Base-by-base conservation (phyloP, 2,113 vertebrate genomes). In the Mastomys natalensis region DNA sequence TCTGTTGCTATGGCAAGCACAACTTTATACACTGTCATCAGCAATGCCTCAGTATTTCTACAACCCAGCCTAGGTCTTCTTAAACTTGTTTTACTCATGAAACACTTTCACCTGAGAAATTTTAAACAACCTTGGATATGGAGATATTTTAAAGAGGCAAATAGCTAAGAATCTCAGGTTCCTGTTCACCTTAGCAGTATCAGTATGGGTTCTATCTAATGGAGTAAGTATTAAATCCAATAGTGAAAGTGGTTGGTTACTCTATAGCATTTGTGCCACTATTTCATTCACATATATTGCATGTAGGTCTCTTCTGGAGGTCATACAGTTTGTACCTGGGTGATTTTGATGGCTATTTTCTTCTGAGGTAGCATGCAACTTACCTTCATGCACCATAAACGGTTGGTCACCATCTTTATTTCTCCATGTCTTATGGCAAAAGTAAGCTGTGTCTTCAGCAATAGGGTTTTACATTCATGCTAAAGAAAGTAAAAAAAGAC, bases 301-400 rank as follows among this genome's bases (percentile, higher is more conserved):
- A 82, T 15, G 11, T 11, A n/a, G 1, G 11, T 15, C 5, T 60
- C 55, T 29, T 0, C 29, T 8, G 3, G 4, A 40, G 1, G 3
- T 29, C 24, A 43, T 58, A 62, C 7, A 29, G n/a, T 62, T 62
- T 62, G 24, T 43, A 10, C 3, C 13, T 29, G 13, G 40, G n/a
- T 84, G 24, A 17, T 26, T 62, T 62, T 62, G n/a, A 84, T 40
- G 1, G 43, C 2, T 31, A 29, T 43, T 29, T 29, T 31, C n/a
- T 40, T 26, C 15, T 62, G n/a, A 43, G 24, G 24, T 62, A 43
- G n/a, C 7, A 84, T 62, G 7, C 17, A 17, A 62, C 9, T 26
- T 43, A 84, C 1, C n/a, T 62, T 62, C 55, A 43, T 31, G 13
- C 55, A 84, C n/a, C 55, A 19, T 29, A 24, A 84, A 40, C 26